A percentile compares a stretch with the other conserved stretches of the same genome.
Evolutionary conservation across 2,113 vertebrate genomes (phyloP).

Genomic region (Solea solea): DNA sequence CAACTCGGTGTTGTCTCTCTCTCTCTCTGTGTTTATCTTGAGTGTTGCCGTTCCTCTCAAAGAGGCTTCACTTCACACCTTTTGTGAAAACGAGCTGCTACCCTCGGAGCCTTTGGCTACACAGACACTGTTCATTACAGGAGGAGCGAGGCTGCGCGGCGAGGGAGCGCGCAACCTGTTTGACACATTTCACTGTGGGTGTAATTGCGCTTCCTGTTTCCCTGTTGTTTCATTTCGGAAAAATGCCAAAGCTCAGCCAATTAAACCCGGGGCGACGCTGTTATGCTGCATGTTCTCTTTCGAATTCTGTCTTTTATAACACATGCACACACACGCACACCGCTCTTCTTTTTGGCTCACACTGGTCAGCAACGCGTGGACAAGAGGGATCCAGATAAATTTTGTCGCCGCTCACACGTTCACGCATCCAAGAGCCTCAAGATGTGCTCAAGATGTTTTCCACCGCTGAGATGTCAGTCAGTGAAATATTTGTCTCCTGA

Average conservation of each 20-base stretch:
- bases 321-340: not conserved
- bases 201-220: slow-evolving; percentile 68
- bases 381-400: slow-evolving; percentile 48
- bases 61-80: slow-evolving; percentile 61
- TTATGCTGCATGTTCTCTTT: slow-evolving; percentile 13
- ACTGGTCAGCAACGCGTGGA: slow-evolving; percentile 50
- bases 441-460: slow-evolving; percentile 54
- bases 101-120: slow-evolving; percentile 55
- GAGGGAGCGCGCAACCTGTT: slow-evolving; percentile 43
- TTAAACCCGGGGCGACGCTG: slow-evolving; percentile 42
- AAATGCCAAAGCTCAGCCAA: slow-evolving; percentile 53
- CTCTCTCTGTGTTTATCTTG: slow-evolving; percentile 16
- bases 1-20: not conserved
- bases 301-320: not conserved
- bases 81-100: slow-evolving; percentile 51
- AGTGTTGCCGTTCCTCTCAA: slow-evolving; percentile 17
- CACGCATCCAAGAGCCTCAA: slow-evolving; percentile 37
- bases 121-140: slow-evolving; percentile 53
- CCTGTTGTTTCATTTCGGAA: slow-evolving; percentile 56
- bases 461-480: slow-evolving; percentile 41
- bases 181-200: slow-evolving; percentile 65
- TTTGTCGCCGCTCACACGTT: slow-evolving; percentile 43
- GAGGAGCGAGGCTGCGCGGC: slow-evolving; percentile 31
- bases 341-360: slow-evolving; percentile 30
- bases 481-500: slow-evolving; percentile 50